phyloP scores from a whole-genome alignment of 2,797 vertebrate species.

The Gymnodraco acuticeps region DNA sequence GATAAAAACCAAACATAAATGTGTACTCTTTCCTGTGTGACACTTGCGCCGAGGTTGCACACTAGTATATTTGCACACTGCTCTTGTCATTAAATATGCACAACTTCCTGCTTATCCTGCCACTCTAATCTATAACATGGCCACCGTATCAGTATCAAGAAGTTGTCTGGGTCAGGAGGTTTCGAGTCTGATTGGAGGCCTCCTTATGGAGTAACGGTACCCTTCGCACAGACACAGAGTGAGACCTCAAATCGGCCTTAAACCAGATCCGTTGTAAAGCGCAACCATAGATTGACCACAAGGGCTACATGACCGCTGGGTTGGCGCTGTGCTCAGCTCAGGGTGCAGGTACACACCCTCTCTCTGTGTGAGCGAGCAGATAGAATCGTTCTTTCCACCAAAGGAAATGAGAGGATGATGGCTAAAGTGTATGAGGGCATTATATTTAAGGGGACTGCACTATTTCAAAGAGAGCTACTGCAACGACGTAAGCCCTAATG shows the following conservation, averaged over 20 bases:
- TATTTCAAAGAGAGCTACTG: constrained; percentile 62
- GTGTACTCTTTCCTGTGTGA: constrained; percentile 20
- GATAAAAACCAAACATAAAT: constrained; percentile 11
- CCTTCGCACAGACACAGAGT: constrained; percentile 16
- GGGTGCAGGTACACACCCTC: constrained; percentile 64
- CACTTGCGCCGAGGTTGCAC: constrained; percentile 3
- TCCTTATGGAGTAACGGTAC: constrained; percentile 21
- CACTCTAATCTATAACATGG: constrained; percentile 54
- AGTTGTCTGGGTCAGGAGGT: constrained; percentile 52
- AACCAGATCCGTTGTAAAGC: constrained; percentile 52
- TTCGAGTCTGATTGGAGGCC: constrained; percentile 56
- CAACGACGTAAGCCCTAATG: constrained; percentile 44
- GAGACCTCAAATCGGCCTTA: constrained; percentile 43
- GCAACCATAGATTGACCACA: constrained; percentile 62
- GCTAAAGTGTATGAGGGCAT: constrained; percentile 72
- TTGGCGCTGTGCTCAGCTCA: constrained; percentile 49
- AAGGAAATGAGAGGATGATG: constrained; percentile 81
- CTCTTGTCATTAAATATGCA: constrained; percentile 71
- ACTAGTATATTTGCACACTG: constrained; percentile 50
- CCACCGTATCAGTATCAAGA: constrained; percentile 65
- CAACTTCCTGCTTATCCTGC: constrained; percentile 54
- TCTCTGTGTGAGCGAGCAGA: constrained; percentile 54
- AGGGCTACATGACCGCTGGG: constrained; percentile 60
- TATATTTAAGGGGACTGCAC: constrained; percentile 61
- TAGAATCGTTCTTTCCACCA: constrained; percentile 75